Evolutionary conservation across 2,888 invertebrate genomes (phyloP).

Genomic region (Frankliniella intonsa): DNA sequence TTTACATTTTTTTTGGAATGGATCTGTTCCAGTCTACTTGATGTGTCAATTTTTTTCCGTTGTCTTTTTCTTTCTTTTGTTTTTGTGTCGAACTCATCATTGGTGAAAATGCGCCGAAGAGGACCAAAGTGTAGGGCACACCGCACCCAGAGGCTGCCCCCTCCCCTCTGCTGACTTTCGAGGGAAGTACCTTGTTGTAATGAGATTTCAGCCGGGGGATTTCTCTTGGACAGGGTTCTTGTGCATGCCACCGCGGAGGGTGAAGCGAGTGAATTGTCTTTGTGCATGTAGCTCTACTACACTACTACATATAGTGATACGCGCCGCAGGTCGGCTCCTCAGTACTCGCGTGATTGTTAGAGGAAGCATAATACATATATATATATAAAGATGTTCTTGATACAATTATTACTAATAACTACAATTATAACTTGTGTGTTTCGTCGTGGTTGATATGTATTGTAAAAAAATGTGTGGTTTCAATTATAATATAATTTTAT

Average conservation of each 20-base stretch:
- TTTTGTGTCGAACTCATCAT: not conserved
- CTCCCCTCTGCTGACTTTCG: too few species aligned
- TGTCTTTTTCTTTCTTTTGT: too few species aligned
- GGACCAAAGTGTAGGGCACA: not conserved
- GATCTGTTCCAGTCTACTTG: not conserved
- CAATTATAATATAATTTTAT: not conserved
- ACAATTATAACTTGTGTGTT: not conserved
- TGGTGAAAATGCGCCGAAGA: not conserved
- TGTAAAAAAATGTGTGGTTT: conserved; percentile 6
- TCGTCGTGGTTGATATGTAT: not conserved
- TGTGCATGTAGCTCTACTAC: too few species aligned
- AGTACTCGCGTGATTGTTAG: not conserved
- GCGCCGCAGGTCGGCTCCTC: not conserved
- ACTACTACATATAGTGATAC: not conserved
- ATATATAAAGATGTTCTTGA: not conserved
- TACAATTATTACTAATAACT: not conserved
- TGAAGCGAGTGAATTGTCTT: too few species aligned
- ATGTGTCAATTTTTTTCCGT: not conserved
- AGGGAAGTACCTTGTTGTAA: too few species aligned
- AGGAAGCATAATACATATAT: not conserved
- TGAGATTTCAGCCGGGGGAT: too few species aligned
- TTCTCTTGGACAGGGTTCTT: too few species aligned
- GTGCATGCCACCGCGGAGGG: too few species aligned
- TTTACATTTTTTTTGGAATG: too few species aligned
- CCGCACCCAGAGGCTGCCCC: too few species aligned